Conservation (phyloP, 2,888 invertebrate genomes). For the Liposcelis brunnea region DNA sequence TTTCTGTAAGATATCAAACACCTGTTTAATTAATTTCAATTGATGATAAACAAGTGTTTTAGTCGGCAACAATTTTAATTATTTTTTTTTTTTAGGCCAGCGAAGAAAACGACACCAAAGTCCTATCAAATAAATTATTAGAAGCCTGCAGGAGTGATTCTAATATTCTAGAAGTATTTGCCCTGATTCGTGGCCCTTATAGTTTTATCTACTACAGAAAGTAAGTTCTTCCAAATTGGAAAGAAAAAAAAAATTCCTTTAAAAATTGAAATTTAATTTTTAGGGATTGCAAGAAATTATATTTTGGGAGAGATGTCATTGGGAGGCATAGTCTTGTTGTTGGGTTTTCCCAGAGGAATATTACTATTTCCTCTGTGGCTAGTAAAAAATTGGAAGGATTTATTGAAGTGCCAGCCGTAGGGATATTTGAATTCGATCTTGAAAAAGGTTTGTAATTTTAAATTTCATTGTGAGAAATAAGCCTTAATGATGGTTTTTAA, state of each 20-base stretch:
- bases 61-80: not conserved
- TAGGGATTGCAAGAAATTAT: conserved; percentile 32
- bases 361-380: conserved; percentile 22
- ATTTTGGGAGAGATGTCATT: conserved; percentile 70
- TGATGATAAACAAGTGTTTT: too few species aligned
- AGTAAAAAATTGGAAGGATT: conserved; percentile 15
- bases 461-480: conserved; percentile 6
- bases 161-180: conserved; percentile 24
- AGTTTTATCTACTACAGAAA: conserved; percentile 61
- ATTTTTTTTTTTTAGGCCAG: conserved; percentile 1
- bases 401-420: conserved; percentile 20
- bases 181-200: conserved; percentile 60
- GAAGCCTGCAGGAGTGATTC: not conserved
- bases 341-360: conserved; percentile 3
- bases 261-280: too few species aligned
- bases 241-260: too few species aligned
- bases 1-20: too few species aligned
- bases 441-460: conserved; percentile 2
- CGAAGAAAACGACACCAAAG: conserved; percentile 33
- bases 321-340: conserved; percentile 68
- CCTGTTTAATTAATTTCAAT: too few species aligned
- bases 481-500: conserved; percentile 28
- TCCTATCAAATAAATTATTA: conserved; percentile 26
- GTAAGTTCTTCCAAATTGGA: conserved; percentile 12
- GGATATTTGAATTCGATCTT: conserved; percentile 18